Percentiles rank a stretch among this genome's conserved stretches.
phyloP scores from a whole-genome alignment of 2,888 invertebrate genomes.

The Cybosia mesomella region DNA sequence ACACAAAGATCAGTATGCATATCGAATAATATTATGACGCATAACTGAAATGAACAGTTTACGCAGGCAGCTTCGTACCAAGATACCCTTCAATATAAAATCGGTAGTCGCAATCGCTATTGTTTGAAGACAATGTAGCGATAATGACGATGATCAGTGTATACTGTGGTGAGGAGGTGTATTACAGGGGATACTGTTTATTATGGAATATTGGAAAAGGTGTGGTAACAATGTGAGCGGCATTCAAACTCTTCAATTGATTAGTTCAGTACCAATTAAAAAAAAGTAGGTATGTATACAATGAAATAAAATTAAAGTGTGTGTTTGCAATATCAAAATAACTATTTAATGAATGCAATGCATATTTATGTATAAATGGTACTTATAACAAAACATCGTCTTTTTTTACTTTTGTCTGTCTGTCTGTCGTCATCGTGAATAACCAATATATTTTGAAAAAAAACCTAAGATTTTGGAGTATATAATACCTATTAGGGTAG shows the following conservation, averaged over 20 bases:
- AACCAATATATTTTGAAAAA: too few species aligned
- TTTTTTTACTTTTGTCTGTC: too few species aligned
- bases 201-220: constrained; percentile 22
- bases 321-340: too few species aligned
- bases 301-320: too few species aligned
- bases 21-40: constrained; percentile 29
- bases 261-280: background rate
- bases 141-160: constrained; percentile 14
- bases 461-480: too few species aligned
- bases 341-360: too few species aligned
- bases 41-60: constrained; percentile 27
- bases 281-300: too few species aligned
- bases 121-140: constrained; percentile 13
- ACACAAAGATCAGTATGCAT: constrained; percentile 24
- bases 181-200: constrained; percentile 32
- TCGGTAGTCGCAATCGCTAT: background rate
- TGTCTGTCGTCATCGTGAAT: too few species aligned
- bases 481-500: too few species aligned
- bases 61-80: constrained; percentile 25
- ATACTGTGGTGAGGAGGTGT: constrained; percentile 27
- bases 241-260: background rate
- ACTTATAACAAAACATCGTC: too few species aligned
- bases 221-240: constrained; percentile 19
- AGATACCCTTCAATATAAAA: background rate
- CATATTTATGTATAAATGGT: too few species aligned